Evolutionary conservation across 2,113 vertebrate genomes (phyloP).

Genomic region (Etheostoma cragini): DNA sequence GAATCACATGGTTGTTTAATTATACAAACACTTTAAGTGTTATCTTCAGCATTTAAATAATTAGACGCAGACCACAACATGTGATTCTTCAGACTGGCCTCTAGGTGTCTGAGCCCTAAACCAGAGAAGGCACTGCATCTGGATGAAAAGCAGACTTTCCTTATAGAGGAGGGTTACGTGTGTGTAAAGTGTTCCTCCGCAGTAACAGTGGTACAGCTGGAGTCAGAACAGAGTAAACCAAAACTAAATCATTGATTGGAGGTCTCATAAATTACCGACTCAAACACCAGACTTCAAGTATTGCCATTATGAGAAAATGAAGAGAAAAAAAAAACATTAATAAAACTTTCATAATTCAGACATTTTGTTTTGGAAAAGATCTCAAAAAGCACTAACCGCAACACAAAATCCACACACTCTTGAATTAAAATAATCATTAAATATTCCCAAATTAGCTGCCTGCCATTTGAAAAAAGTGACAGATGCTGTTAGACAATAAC

Average conservation of each 20-base stretch:
- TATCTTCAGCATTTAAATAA: conserved; percentile 26
- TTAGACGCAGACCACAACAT: conserved; percentile 4
- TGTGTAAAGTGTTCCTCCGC: background rate
- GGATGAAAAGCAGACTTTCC: background rate
- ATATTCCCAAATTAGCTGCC: background rate
- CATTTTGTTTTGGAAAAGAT: background rate
- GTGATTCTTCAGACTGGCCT: conserved; percentile 24
- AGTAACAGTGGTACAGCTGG: background rate
- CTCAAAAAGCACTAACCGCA: background rate
- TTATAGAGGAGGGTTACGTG: background rate
- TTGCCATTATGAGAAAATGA: background rate
- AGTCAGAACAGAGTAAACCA: background rate
- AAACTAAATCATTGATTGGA: background rate
- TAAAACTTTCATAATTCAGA: background rate
- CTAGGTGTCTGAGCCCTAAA: background rate
- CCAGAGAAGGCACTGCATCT: conserved; percentile 6
- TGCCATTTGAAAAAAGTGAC: background rate
- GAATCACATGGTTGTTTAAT: conserved; percentile 44
- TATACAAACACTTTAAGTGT: conserved; percentile 21
- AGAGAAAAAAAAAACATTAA: background rate
- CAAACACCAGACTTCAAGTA: conserved; percentile 46
- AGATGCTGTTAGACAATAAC: conserved; percentile 11
- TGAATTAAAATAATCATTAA: conserved; percentile 8
- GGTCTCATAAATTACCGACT: background rate
- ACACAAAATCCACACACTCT: conserved; percentile 5